Evolutionary conservation across 2,888 invertebrate genomes (phyloP).

Genomic region (Digitonthophagus gazella): DNA sequence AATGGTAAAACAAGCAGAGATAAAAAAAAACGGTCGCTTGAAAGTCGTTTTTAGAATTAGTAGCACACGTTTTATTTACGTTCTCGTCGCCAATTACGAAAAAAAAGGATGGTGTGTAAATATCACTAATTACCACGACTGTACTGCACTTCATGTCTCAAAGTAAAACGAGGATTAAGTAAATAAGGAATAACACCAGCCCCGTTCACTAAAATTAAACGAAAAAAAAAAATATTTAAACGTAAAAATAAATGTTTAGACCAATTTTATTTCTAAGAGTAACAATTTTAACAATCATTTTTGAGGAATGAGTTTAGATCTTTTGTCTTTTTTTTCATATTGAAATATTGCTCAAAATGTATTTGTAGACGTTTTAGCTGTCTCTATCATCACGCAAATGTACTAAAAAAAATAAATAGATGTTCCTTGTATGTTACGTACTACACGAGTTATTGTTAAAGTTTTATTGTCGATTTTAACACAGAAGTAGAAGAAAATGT

Average conservation of each 20-base stretch:
- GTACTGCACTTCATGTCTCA: background rate
- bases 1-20: background rate
- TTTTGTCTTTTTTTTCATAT: background rate
- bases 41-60: background rate
- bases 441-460: background rate
- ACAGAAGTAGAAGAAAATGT: background rate
- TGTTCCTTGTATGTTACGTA: background rate
- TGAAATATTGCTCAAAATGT: background rate
- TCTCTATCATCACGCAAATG: background rate
- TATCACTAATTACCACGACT: background rate
- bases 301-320: background rate
- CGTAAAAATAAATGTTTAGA: background rate
- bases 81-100: background rate
- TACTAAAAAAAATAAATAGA: background rate
- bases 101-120: background rate
- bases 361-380: background rate
- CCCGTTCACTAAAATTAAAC: background rate
- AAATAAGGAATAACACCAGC: background rate
- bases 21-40: background rate
- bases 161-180: background rate
- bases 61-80: background rate
- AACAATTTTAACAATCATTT: too few relatives aligned
- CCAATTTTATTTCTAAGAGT: background rate
- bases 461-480: background rate
- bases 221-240: background rate